Percentiles rank a stretch among this genome's conserved stretches.
phyloP scores from a whole-genome alignment of 2,797 vertebrate species.

The Ctenosaura bakeri region DNA sequence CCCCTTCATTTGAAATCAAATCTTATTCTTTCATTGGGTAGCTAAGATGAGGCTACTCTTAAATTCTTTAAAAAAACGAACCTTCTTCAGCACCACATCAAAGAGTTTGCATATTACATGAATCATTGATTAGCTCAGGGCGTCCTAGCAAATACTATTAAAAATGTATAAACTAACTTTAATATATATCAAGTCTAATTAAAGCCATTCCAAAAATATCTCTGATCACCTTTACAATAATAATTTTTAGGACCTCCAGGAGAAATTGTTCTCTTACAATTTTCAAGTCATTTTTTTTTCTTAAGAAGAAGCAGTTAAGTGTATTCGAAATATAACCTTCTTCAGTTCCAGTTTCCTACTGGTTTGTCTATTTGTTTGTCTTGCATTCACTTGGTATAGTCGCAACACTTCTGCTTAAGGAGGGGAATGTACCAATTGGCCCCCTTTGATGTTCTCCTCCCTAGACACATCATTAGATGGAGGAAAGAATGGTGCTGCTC shows the following conservation, averaged over 20 bases:
- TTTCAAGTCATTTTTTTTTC: not conserved
- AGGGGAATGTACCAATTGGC: too few relatives aligned
- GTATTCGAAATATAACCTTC: not conserved
- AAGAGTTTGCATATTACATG: slow-evolving; percentile 38
- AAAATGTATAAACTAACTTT: slow-evolving; percentile 43
- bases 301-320: not conserved
- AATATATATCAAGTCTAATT: slow-evolving; percentile 38
- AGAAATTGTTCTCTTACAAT: not conserved
- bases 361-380: not conserved
- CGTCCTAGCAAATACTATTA: slow-evolving; percentile 44
- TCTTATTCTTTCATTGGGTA: slow-evolving; percentile 6
- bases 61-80: slow-evolving; percentile 13
- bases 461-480: not conserved
- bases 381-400: too few relatives aligned
- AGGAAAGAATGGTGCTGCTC: not conserved
- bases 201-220: slow-evolving; percentile 27
- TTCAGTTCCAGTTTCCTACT: not conserved
- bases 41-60: slow-evolving; percentile 16
- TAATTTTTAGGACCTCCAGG: not conserved
- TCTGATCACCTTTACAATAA: slow-evolving; percentile 25
- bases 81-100: slow-evolving; percentile 35
- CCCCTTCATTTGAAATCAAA: slow-evolving; percentile 21
- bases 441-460: too few relatives aligned
- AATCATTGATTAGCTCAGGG: slow-evolving; percentile 44
- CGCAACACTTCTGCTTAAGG: not conserved